Base-by-base conservation (phyloP, 64 coral and sea anemone species). In the Acropora tenuis region DNA sequence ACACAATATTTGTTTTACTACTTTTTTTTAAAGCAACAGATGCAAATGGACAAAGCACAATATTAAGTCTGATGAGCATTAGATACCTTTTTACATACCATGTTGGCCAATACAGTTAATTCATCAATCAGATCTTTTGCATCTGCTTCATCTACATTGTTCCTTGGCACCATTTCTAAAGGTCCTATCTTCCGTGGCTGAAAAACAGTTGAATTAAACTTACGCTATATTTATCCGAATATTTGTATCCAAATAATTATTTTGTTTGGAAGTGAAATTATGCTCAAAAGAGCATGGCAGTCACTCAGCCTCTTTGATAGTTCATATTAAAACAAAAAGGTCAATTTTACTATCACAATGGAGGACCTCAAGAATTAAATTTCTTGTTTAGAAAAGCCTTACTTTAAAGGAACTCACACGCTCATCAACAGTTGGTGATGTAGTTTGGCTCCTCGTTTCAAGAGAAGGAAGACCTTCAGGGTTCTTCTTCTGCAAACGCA, bases 141-240 rank as follows among this genome's bases (percentile, higher is more conserved):
- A 49, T 98, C 92, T 55, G 82, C n/a, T 61, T 98, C 89, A 17
- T 94, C 79, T 16, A 92, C 67, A 63, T 92, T 83, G 86, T 92
- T 98, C 4, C 67, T 10, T 49, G 89, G 88, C 43, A 50, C 42
- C 96, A 98, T 98, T 63, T 91, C 63, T 20, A 94, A 75, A 78
- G 84, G 89, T 19, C 96, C 96, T 47, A 47, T 46, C 16, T 91
- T 87, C 20, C 95, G 89, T 57, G 87, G 91, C 95, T 96, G 48
- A 50, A n/a, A 78, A 15, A 78, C 9, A 78, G 43, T 44, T 0
- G 4, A 68, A 45, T 30, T 30, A 30, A 30, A 30, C 30, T 30
- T 30, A 30, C 30, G 30, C 30, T 30, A 30, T 30, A 30, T 30
- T 30, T 30, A 30, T 30, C 30, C 30, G 30, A 30, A 30, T 30